Base-by-base conservation (phyloP, 2,113 vertebrate genomes). In the Ammodytes marinus region DNA sequence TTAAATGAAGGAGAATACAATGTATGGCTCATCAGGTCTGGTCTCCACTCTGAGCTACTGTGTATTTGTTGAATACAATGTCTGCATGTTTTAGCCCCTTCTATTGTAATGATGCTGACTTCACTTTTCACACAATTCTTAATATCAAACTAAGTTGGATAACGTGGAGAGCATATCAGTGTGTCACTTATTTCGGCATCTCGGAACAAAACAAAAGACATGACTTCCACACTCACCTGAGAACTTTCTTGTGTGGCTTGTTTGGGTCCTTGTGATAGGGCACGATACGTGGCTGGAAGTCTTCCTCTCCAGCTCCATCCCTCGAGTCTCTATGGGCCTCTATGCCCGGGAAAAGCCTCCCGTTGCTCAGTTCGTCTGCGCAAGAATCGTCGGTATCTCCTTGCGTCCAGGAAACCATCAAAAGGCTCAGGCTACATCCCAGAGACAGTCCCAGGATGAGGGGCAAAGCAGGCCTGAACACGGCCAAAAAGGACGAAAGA, bases 401-500 rank as follows among this genome's bases (percentile, higher is more conserved):
- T 81, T 97, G 97, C 2, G 95, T 96, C 98, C 98, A 99, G 79
- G 98, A 98, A 45, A 97, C 96, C 67, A 97, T 96, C 67, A 99
- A 87, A 42, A 99, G 96, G 82, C 98, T 98, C 69, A 99, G 95
- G 86, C 97, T 99, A 74, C 97, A 99, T 12, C 98, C 98, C 72
- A 99, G 90, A 13, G 97, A 99, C 7, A 99, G 94, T 10, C 98
- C 98, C 27, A 99, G 94, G 82, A 99, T 95, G 2, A 99, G 96
- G 59, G 98, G 98, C 19, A 99, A 93, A 2, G 95, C 96, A 52
- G 98, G 97, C 79, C 97, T 95, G 90, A 99, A 96, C 73, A 96
- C 79, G 64, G 95, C 95, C 88, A 99, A 19, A 1, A 97, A 78
- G 14, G 96, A 93, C 0, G 95, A 95, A 40, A 97, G 84, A 6